Evolutionary conservation across 2,113 vertebrate genomes (phyloP).

Genomic region (Orthonyx spaldingii): DNA sequence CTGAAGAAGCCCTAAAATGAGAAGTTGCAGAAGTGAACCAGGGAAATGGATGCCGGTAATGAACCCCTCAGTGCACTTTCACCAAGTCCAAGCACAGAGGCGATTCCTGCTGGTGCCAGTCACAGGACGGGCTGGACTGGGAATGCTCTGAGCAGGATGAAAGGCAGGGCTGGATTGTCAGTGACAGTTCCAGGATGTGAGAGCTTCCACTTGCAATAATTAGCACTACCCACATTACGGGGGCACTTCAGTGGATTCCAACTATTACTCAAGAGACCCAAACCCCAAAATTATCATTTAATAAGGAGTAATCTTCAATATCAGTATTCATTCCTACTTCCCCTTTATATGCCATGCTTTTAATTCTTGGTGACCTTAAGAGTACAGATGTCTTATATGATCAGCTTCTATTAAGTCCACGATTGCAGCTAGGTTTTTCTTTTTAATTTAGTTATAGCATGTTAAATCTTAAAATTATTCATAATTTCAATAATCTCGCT

Average conservation of each 20-base stretch:
- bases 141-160: neutral
- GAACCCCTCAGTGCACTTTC: neutral
- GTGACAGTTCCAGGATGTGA: neutral
- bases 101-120: neutral
- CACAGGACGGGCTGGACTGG: neutral
- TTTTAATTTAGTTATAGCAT: neutral
- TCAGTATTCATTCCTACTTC: neutral
- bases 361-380: neutral
- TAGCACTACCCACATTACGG: neutral
- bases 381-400: neutral
- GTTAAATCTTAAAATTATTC: neutral
- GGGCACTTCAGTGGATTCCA: neutral
- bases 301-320: neutral
- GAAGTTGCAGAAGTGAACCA: slow-evolving; percentile 36
- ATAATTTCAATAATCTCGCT: neutral
- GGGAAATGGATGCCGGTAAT: neutral
- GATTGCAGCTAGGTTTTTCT: neutral
- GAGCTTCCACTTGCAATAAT: neutral
- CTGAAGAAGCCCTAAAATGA: slow-evolving; percentile 91
- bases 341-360: neutral
- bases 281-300: neutral
- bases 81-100: neutral
- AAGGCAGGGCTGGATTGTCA: neutral
- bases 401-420: neutral
- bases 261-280: neutral